phyloP scores from a whole-genome alignment of 2,797 vertebrate species.

The Manis pentadactyla region DNA sequence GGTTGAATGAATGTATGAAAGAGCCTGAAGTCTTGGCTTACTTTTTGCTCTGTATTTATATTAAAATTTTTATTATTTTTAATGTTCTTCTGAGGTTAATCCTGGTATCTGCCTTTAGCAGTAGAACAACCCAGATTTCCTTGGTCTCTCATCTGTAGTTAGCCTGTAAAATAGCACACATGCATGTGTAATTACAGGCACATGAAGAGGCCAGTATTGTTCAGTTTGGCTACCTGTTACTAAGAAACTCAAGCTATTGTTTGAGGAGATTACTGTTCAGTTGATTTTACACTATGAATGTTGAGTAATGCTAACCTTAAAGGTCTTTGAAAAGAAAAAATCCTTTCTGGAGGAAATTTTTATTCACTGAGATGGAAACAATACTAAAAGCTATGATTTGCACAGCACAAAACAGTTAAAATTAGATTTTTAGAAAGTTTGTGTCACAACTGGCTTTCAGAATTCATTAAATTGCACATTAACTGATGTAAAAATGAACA shows the following conservation, averaged over 20 bases:
- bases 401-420: slow-evolving; percentile 68
- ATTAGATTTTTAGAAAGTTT: slow-evolving; percentile 64
- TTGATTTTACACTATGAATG: not conserved
- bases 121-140: not conserved
- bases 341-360: not conserved
- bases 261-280: not conserved
- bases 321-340: slow-evolving; percentile 37
- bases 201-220: not conserved
- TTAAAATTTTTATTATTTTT: not conserved
- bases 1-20: not conserved
- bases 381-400: slow-evolving; percentile 43
- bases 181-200: not conserved
- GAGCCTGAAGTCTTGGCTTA: not conserved
- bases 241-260: not conserved
- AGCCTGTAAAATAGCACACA: not conserved
- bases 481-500: slow-evolving; percentile 73
- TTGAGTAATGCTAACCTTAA: not conserved
- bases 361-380: slow-evolving; percentile 22
- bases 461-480: slow-evolving; percentile 47
- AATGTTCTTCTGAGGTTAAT: not conserved
- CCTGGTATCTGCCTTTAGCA: not conserved
- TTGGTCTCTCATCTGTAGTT: not conserved
- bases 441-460: slow-evolving; percentile 61
- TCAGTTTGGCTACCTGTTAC: not conserved
- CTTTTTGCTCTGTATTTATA: not conserved